Evolutionary conservation across 2,888 invertebrate species (phyloP).

Genomic region (Xestoiulus laeticollis): DNA sequence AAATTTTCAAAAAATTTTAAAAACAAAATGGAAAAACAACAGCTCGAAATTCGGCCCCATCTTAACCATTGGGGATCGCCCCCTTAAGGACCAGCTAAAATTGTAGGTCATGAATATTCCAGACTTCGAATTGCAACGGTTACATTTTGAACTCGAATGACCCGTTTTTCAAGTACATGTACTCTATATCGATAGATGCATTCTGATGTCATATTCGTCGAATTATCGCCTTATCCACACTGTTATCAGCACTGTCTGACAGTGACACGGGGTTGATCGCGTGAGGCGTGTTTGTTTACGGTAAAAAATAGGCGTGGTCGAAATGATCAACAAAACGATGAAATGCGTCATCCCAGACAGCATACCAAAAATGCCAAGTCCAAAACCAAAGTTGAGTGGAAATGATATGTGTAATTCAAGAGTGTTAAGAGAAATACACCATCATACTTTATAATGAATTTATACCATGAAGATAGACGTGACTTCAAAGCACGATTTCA

Average conservation of each 20-base stretch:
- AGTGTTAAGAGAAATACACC: not conserved
- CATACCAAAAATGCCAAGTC: not conserved
- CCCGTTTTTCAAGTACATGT: not conserved
- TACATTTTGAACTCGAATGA: not conserved
- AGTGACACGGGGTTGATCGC: not conserved
- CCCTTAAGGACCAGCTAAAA: too few relatives aligned
- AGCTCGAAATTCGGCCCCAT: too few relatives aligned
- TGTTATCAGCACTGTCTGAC: not conserved
- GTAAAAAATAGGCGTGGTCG: not conserved
- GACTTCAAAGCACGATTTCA: too few relatives aligned
- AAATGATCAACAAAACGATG: not conserved
- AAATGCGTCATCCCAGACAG: not conserved
- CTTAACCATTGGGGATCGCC: too few relatives aligned
- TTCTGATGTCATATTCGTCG: not conserved
- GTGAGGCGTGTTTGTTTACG: conserved; percentile 2
- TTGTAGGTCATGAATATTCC: too few relatives aligned
- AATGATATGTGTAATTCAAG: not conserved
- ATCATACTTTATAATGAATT: too few relatives aligned
- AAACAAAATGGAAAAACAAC: too few relatives aligned
- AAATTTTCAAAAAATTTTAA: too few relatives aligned
- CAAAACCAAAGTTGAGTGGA: not conserved
- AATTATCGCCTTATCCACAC: not conserved
- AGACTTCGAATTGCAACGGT: not conserved
- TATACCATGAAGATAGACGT: too few relatives aligned
- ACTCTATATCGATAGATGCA: too few relatives aligned